A percentile compares a stretch with the other conserved stretches of the same genome.
phyloP scores from a whole-genome alignment of 2,113 vertebrate species.

The human region GRCh38 chr5:101272501-101273000 shows the following conservation, averaged over 20 bases:
- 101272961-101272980: background rate
- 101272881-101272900: background rate
- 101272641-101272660: background rate
- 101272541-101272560: background rate
- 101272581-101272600: background rate
- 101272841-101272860: background rate
- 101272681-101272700: background rate
- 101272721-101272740: background rate
- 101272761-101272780: background rate
- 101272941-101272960: background rate
- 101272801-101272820: background rate
- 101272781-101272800: background rate
- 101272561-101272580: background rate
- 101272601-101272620: conserved; percentile 49
- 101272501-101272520: conserved; percentile 85
- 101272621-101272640: conserved; percentile 47
- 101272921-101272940: background rate
- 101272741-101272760: background rate
- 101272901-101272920: background rate
- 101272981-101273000: background rate
- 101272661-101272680: background rate
- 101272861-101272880: too few species aligned
- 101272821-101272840: background rate
- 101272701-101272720: conserved; percentile 6
- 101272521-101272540: conserved; percentile 74